Conservation (phyloP, 2,888 invertebrate species). For the Chrysolina oricalcia region DNA sequence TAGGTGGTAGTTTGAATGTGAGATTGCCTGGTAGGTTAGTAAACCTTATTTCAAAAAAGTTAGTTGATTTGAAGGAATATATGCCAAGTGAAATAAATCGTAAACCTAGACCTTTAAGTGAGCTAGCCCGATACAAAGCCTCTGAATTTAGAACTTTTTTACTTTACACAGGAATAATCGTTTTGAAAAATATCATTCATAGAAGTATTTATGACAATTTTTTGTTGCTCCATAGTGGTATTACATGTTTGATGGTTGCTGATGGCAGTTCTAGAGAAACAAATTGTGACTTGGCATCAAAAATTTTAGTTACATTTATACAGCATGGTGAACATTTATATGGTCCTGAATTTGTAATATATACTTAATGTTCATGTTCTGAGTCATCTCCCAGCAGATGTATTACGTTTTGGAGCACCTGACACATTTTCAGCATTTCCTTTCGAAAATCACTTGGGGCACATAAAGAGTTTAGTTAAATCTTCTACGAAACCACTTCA, state of each 20-base stretch:
- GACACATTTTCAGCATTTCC: neutral
- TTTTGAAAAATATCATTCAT: neutral
- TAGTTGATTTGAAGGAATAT: neutral
- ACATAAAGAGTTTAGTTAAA: slow-evolving; percentile 1
- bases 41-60: neutral
- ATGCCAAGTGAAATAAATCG: slow-evolving; percentile 1
- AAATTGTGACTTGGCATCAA: too few species aligned
- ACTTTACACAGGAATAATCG: neutral
- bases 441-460: neutral
- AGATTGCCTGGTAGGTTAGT: neutral
- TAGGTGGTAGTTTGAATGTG: slow-evolving; percentile 10
- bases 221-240: neutral
- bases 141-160: neutral
- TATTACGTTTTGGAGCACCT: neutral
- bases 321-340: neutral
- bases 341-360: neutral
- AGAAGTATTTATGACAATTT: neutral
- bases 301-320: neutral
- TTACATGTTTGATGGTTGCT: neutral
- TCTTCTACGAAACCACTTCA: neutral
- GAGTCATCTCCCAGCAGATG: slow-evolving; percentile 1
- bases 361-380: slow-evolving; percentile 1
- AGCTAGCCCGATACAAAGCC: neutral
- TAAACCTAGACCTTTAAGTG: slow-evolving; percentile 5
- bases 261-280: neutral